Base-by-base conservation (phyloP, 2,113 vertebrate genomes). In the Calyptomena viridis region DNA sequence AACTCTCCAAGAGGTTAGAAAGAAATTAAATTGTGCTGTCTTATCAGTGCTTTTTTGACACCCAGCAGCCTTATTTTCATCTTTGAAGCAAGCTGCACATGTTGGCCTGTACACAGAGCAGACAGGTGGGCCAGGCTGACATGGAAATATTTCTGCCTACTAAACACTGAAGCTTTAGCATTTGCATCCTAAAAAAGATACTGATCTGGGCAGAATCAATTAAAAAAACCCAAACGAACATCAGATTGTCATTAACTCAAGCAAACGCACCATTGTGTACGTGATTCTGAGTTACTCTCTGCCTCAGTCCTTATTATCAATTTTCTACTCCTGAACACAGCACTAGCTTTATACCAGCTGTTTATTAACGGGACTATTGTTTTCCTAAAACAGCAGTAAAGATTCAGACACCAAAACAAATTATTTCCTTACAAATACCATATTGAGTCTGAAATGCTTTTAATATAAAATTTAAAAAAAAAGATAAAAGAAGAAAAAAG, bases 361-460 rank as follows among this genome's bases (percentile, higher is more conserved):
- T 81, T 89, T 62, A 94, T 37, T 37, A 96, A 62, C 20, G 74
- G 40, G 81, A 73, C 20, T 49, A 74, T 2, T 6, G 4, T 67
- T 66, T 91, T 93, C 63, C 28, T 71, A 59, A 77, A 92, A 66
- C n/a, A 74, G 27, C 42, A 66, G 39, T 6, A 84, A 50, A 83
- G 63, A 81, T 62, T 42, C 49, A 20, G n/a, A 77, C 23, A 58
- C 35, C 50, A 28, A 22, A 30, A n/a, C 44, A 60, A 73, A 10
- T 30, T 24, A 75, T 62, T 89, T 86, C 60, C 69, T 74, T 80
- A 59, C 81, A 92, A 92, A 91, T 27, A 95, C 28, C 31, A 39
- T 30, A 86, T 0, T 86, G 77, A 39, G 5, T 69, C 83, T 60
- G 27, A 79, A 62, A 4, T 76, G 71, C 9, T 85, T 93, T 75